A percentile compares a stretch with the other conserved stretches of the same genome.
Evolutionary conservation across 2,113 vertebrate genomes (phyloP).

Genomic region (Crotophaga sulcirostris): DNA sequence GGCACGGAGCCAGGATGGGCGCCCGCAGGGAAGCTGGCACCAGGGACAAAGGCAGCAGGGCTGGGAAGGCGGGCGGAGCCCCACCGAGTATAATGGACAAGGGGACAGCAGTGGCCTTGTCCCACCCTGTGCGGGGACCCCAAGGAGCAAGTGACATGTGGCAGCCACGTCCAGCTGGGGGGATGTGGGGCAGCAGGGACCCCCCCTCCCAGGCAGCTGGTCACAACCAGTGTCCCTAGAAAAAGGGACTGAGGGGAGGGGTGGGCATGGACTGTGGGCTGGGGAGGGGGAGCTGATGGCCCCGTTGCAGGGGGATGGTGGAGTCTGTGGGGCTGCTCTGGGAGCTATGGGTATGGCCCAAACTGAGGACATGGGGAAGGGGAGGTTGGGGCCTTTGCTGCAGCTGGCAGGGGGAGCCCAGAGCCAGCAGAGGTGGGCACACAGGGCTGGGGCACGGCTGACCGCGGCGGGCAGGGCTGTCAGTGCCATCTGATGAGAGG

Average conservation of each 20-base stretch:
- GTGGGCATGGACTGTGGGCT: not conserved
- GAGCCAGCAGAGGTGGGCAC: fast-evolving
- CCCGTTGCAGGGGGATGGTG: not conserved
- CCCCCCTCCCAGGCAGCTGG: fast-evolving
- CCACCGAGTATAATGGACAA: constrained; percentile 37
- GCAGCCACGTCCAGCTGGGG: not conserved
- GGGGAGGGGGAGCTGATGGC: not conserved
- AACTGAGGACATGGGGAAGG: not conserved
- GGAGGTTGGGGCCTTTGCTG: not conserved
- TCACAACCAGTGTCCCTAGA: not conserved
- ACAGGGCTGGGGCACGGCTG: not conserved
- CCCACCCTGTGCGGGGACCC: not conserved
- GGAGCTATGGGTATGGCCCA: too few species aligned
- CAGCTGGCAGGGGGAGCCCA: not conserved
- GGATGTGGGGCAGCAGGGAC: not conserved
- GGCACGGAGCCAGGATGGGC: not conserved
- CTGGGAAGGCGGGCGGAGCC: not conserved
- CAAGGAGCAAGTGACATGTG: not conserved
- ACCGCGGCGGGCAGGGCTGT: not conserved
- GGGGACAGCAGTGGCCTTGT: constrained; percentile 23
- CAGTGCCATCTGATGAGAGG: not conserved
- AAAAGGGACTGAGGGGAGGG: not conserved
- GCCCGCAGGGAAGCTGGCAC: constrained; percentile 25
- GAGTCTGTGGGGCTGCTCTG: not conserved
- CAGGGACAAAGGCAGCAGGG: not conserved